Percentiles rank a stretch among this genome's conserved stretches.
Conservation (phyloP, 2,888 invertebrate species). For the Muschampia plurimacula region DNA sequence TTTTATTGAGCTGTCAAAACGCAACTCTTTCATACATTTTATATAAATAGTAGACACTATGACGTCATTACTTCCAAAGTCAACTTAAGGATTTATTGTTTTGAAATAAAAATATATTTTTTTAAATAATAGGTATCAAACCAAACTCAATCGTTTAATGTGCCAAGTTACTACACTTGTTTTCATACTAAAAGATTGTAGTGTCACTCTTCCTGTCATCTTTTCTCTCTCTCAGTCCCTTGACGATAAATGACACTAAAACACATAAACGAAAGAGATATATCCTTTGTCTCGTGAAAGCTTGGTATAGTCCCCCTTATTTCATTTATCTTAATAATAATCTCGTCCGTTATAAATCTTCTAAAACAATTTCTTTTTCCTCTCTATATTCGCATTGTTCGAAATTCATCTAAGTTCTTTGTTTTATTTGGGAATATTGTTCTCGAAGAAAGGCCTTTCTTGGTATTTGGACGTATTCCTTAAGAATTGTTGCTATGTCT, state of each 20-base stretch:
- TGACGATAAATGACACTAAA: constrained; percentile 35
- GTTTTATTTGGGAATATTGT: constrained; percentile 38
- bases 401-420: constrained; percentile 35
- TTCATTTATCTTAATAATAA: constrained; percentile 40
- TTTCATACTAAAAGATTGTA: too few species aligned
- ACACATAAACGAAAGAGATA: constrained; percentile 36
- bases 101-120: too few species aligned
- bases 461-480: not conserved
- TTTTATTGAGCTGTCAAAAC: too few species aligned
- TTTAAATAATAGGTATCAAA: too few species aligned
- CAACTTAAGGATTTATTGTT: too few species aligned
- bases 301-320: constrained; percentile 36
- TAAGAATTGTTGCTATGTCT: constrained; percentile 1
- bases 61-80: too few species aligned
- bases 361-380: constrained; percentile 38
- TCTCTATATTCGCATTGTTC: constrained; percentile 40
- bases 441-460: constrained; percentile 15
- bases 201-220: not conserved
- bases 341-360: constrained; percentile 39
- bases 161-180: too few species aligned
- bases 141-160: too few species aligned
- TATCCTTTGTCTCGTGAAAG: constrained; percentile 35
- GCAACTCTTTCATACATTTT: too few species aligned
- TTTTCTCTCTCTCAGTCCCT: not conserved
- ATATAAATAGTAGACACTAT: too few species aligned